Base-by-base conservation (phyloP, 2,113 vertebrate genomes). In the Ciconia boyciana region DNA sequence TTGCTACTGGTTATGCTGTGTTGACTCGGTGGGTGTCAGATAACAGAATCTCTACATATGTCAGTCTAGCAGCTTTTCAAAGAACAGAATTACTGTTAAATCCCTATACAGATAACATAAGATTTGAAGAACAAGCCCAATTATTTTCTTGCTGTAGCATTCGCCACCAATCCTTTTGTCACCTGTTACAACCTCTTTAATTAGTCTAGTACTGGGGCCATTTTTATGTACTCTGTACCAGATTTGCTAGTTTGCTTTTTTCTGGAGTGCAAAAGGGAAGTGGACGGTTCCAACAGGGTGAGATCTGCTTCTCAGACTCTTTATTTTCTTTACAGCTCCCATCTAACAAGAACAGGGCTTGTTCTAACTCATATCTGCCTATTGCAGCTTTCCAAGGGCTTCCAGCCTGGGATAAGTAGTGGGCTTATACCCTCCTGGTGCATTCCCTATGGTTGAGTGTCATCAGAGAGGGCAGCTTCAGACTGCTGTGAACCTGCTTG, bases 341-440 rank as follows among this genome's bases (percentile, higher is more conserved):
- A 1, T 41, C 54, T 84, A 60, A 70, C 11, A 54, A 70, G 68
- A 86, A 9, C 5, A 52, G 36, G n/a, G 21, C 22, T 80, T 81
- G 11, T 69, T 76, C n/a, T 36, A 52, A 36, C 41, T 39, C 0
- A 0, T 21, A 15, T 36, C 46, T 7, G 3, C 77, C 75, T 69
- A 46, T 75, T 3, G 4, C 44, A 82, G 55, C 18, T 62, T 55
- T 43, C 70, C 34, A 62, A 77, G n/a, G 29, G 11, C 17, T 89
- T 88, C 61, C 74, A 83, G n/a, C 36, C 43, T 65, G 71, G 60
- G 39, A n/a, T 43, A 31, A 57, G 43, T 39, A 24, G 36, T 19
- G 29, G 13, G 19, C 8, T 87, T 83, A 3, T 25, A 68, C 15
- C 15, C 11, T 89, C 9, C 21, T 13, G 18, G 34, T 17, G 41